These are phyloP conservation scores for Thalassoma bifasciatum DNA, from an alignment of 2,113 vertebrate species.

Conservation along the genomic window DNA sequence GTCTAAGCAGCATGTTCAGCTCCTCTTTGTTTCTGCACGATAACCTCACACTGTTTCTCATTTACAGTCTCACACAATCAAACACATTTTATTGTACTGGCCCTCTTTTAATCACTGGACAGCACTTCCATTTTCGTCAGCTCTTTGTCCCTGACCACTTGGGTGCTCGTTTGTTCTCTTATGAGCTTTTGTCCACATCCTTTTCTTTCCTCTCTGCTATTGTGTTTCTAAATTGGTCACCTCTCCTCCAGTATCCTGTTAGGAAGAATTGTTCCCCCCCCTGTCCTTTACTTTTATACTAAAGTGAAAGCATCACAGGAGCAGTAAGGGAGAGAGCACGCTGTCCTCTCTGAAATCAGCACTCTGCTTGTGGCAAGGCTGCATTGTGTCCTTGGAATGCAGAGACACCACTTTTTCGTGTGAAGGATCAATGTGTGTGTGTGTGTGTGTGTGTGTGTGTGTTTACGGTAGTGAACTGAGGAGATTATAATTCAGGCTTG, in stretches of 20 bases:
- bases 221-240: conserved; percentile 14
- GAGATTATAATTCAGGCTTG: conserved; percentile 31
- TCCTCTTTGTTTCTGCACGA: background rate
- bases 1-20: background rate
- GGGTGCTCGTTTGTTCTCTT: conserved; percentile 26
- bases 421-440: conserved; percentile 20
- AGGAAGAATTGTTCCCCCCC: background rate
- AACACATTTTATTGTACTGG: conserved; percentile 11
- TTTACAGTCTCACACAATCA: background rate
- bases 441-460: conserved; percentile 36
- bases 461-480: conserved; percentile 45
- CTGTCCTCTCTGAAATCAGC: conserved; percentile 12
- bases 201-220: conserved; percentile 23
- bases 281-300: background rate
- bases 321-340: background rate
- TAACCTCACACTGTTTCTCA: background rate
- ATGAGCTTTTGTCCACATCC: conserved; percentile 33
- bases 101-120: conserved; percentile 5
- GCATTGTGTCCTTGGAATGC: conserved; percentile 55
- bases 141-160: conserved; percentile 38
- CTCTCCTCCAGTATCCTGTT: background rate
- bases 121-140: conserved; percentile 9
- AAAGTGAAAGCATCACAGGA: background rate
- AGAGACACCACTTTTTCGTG: conserved; percentile 41
- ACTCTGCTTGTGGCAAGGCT: conserved; percentile 1